These are phyloP conservation scores for Galbula dea DNA, from an alignment of 2,113 vertebrate genomes.

Conservation along the genomic window DNA sequence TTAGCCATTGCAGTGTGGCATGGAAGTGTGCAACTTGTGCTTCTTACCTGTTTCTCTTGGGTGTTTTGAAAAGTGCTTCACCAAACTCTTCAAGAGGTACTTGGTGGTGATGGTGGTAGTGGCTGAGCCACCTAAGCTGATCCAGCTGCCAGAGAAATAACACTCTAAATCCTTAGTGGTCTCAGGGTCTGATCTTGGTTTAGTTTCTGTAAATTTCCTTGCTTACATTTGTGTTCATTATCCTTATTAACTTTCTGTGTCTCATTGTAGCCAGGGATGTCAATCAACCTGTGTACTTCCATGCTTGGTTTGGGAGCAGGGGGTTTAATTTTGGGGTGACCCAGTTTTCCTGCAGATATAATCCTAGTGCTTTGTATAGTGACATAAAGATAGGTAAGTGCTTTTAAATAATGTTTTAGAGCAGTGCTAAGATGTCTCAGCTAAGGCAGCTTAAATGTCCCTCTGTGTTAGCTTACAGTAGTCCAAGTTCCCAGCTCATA, in stretches of 20 bases:
- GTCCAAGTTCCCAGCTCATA: not conserved
- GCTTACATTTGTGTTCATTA: not conserved
- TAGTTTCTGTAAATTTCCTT: not conserved
- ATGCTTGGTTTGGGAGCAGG: not conserved
- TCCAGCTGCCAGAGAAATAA: not conserved
- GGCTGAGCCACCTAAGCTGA: not conserved
- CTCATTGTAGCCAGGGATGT: fast-evolving
- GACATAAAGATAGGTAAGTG: not conserved
- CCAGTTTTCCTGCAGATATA: not conserved
- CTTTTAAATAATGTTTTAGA: not conserved
- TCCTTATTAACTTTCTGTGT: not conserved
- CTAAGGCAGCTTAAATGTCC: not conserved
- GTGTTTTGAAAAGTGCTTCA: not conserved
- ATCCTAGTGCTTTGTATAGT: not conserved
- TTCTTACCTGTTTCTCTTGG: not conserved
- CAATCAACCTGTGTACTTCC: not conserved
- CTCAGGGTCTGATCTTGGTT: not conserved
- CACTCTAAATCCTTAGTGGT: not conserved
- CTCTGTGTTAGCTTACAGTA: not conserved
- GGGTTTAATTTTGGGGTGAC: not conserved
- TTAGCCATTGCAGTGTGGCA: not conserved
- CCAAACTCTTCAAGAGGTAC: not conserved
- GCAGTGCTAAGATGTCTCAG: not conserved
- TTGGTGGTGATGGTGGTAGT: not conserved
- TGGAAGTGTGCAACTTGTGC: not conserved